Evolutionary conservation across 2,888 invertebrate species (phyloP).

Genomic region (Lepidochitona cinerea): DNA sequence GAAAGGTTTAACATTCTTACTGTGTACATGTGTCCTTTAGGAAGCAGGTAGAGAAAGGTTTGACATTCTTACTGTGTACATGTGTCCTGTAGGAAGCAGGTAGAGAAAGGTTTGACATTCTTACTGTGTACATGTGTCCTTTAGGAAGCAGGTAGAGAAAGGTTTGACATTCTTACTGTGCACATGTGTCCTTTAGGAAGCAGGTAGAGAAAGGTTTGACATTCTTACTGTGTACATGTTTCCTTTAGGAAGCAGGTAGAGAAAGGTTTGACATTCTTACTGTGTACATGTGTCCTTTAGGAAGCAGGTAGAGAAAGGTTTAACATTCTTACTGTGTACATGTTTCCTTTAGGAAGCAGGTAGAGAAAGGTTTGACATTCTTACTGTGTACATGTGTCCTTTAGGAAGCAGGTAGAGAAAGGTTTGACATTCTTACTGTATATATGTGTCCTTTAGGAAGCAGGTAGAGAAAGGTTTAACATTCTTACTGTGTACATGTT

Average conservation of each 20-base stretch:
- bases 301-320: slow-evolving; percentile 79
- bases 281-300: too few species aligned
- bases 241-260: slow-evolving; percentile 77
- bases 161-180: slow-evolving; percentile 86
- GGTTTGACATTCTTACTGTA: slow-evolving; percentile 86
- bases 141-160: slow-evolving; percentile 77
- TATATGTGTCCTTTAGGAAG: too few species aligned
- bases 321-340: slow-evolving; percentile 87
- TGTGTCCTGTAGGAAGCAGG: slow-evolving; percentile 63
- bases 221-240: too few species aligned
- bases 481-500: too few species aligned
- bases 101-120: slow-evolving; percentile 86
- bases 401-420: slow-evolving; percentile 77
- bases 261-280: slow-evolving; percentile 83
- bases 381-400: too few species aligned
- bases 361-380: slow-evolving; percentile 86
- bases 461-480: slow-evolving; percentile 82
- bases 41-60: slow-evolving; percentile 79
- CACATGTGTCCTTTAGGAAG: too few species aligned
- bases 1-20: slow-evolving; percentile 83
- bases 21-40: too few species aligned
- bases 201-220: slow-evolving; percentile 82
- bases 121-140: too few species aligned
- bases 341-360: slow-evolving; percentile 63
- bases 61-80: slow-evolving; percentile 87